phyloP scores from a whole-genome alignment of 2,797 vertebrate genomes.

The Xerus rutilus region DNA sequence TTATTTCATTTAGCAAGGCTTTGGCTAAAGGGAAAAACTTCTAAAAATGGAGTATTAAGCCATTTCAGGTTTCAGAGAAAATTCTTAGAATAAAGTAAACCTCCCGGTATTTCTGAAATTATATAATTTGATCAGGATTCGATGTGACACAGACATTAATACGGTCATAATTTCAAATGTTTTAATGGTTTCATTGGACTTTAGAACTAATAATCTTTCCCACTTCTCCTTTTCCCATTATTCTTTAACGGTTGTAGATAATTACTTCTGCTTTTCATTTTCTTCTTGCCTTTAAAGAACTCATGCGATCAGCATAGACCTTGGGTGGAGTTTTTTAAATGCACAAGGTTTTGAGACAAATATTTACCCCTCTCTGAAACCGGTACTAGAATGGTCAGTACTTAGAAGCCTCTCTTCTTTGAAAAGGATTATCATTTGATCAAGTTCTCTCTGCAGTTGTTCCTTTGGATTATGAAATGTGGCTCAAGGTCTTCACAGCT shows the following conservation, averaged over 20 bases:
- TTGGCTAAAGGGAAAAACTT: conserved; percentile 10
- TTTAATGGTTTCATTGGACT: conserved; percentile 66
- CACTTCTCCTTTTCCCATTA: conserved; percentile 70
- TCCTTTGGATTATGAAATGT: conserved; percentile 60
- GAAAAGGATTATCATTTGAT: conserved; percentile 41
- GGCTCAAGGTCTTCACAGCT: conserved; percentile 57
- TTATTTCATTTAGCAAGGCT: conserved; percentile 14
- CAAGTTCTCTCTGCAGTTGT: neutral
- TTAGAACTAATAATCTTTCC: conserved; percentile 64
- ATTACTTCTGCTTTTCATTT: conserved; percentile 78
- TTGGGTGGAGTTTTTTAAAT: conserved; percentile 75
- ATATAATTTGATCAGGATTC: neutral
- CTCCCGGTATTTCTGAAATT: neutral
- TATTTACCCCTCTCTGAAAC: conserved; percentile 72
- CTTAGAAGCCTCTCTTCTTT: conserved; percentile 65
- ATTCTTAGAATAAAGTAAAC: neutral
- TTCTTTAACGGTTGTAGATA: conserved; percentile 52
- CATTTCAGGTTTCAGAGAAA: neutral
- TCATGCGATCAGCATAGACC: neutral
- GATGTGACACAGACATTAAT: conserved; percentile 9
- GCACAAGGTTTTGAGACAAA: conserved; percentile 71
- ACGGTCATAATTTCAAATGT: neutral
- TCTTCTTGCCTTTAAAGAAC: conserved; percentile 56
- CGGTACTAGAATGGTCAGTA: conserved; percentile 32
- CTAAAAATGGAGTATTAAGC: neutral